Percentiles rank a stretch among this genome's conserved stretches.
Evolutionary conservation across 1,140 invertebrate species (phyloP).

Genomic region (Coptotermes formosanus): DNA sequence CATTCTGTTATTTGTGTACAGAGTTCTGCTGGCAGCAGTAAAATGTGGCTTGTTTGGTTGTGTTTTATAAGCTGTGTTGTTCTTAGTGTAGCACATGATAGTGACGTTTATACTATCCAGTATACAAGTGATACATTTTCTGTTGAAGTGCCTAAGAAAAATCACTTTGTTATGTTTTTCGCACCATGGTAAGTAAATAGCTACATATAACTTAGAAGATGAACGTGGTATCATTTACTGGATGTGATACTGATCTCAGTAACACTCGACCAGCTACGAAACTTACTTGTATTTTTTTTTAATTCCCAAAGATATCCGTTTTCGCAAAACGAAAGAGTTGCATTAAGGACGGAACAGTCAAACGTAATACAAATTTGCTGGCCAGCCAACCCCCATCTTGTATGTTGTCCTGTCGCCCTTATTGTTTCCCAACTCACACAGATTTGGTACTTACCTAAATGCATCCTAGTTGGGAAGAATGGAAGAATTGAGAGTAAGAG

Average conservation of each 20-base stretch:
- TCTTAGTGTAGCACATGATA: slow-evolving; percentile 29
- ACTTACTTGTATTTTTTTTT: background rate
- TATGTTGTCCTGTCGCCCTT: too few species aligned
- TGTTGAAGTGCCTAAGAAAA: slow-evolving; percentile 57
- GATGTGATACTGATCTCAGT: background rate
- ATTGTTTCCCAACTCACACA: too few species aligned
- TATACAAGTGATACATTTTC: slow-evolving; percentile 56
- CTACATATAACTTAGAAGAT: too few species aligned
- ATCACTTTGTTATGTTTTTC: slow-evolving; percentile 76
- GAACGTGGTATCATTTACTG: background rate
- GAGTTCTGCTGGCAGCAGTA: background rate
- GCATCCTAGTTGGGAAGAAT: too few species aligned
- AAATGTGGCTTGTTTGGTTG: slow-evolving; percentile 17
- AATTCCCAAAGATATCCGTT: background rate
- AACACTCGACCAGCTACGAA: background rate
- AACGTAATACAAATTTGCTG: too few species aligned
- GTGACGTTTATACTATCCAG: slow-evolving; percentile 37
- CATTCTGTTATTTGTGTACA: background rate
- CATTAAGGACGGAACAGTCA: too few species aligned
- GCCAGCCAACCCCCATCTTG: too few species aligned
- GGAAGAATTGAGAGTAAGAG: too few species aligned
- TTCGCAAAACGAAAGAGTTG: background rate
- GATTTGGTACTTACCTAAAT: too few species aligned
- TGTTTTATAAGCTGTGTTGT: slow-evolving; percentile 5
- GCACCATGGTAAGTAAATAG: slow-evolving; percentile 65